phyloP scores from a whole-genome alignment of 2,888 invertebrate species.

The Pherbina coryleti region DNA sequence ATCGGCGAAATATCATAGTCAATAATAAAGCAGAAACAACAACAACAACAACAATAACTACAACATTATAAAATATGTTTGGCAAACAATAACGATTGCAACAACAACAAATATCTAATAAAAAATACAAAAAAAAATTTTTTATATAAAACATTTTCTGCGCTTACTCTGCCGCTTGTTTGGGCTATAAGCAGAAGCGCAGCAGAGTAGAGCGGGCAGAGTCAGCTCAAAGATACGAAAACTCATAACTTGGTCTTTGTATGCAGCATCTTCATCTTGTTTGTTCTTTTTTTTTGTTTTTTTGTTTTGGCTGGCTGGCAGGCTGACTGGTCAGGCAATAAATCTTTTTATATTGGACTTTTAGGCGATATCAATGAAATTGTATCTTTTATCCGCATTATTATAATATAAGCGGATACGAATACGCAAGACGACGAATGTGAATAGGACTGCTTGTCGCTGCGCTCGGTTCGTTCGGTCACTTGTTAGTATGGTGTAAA shows the following conservation, averaged over 20 bases:
- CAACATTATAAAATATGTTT: constrained; percentile 12
- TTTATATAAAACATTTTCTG: neutral
- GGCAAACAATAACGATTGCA: constrained; percentile 20
- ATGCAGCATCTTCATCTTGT: constrained; percentile 52
- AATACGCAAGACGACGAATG: constrained; percentile 41
- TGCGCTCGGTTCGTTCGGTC: neutral
- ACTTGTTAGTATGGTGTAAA: neutral
- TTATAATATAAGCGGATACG: constrained; percentile 63
- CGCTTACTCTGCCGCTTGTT: neutral
- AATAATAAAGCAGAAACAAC: constrained; percentile 25
- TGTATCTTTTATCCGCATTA: constrained; percentile 69
- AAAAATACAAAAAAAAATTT: neutral
- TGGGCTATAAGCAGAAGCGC: neutral
- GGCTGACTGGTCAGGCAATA: constrained; percentile 53
- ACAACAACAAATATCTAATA: neutral
- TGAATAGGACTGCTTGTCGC: constrained; percentile 8
- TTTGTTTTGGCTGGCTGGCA: constrained; percentile 14
- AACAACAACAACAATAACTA: neutral
- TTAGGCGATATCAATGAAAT: constrained; percentile 69
- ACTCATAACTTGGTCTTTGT: constrained; percentile 34
- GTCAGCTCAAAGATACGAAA: neutral
- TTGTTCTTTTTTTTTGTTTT: constrained; percentile 44
- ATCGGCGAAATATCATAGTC: constrained; percentile 25
- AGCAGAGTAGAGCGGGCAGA: neutral
- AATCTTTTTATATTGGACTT: constrained; percentile 68